Evolutionary conservation across 2,888 invertebrate species (phyloP).

Genomic region (Ectemnius continuus): DNA sequence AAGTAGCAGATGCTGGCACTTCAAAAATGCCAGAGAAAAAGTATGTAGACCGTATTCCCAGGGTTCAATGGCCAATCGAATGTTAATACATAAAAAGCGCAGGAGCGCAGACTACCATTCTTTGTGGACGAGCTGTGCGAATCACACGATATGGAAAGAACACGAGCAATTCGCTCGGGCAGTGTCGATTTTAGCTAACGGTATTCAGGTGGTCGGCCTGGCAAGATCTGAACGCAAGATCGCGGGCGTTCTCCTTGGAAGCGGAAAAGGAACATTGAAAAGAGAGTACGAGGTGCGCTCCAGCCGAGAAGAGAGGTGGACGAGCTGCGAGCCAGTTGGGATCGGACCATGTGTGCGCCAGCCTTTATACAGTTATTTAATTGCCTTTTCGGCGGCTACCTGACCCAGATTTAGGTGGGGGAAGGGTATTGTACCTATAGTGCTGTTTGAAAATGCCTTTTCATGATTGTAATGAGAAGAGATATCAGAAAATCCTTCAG

Average conservation of each 20-base stretch:
- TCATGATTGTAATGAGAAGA: too few species aligned
- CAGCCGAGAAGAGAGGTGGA: constrained; percentile 13
- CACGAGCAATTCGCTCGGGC: constrained; percentile 17
- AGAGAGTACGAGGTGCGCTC: constrained; percentile 40
- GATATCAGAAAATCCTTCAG: too few species aligned
- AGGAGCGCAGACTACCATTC: too few species aligned
- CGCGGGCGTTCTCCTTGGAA: constrained; percentile 37
- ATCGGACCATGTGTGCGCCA: constrained; percentile 40
- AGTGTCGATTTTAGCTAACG: constrained; percentile 48
- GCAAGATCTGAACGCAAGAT: constrained; percentile 27
- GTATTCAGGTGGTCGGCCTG: constrained; percentile 34
- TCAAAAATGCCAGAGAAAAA: too few species aligned
- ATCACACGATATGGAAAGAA: not conserved
- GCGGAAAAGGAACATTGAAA: constrained; percentile 29
- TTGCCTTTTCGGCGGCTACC: constrained; percentile 66
- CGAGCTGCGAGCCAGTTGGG: constrained; percentile 28
- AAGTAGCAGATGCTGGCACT: too few species aligned
- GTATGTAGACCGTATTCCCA: too few species aligned
- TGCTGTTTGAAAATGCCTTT: not conserved
- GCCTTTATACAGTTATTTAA: constrained; percentile 64
- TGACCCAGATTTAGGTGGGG: constrained; percentile 36
- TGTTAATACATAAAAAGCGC: too few species aligned
- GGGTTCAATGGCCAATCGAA: too few species aligned
- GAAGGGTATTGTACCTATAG: not conserved
- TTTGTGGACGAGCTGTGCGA: too few species aligned